Evolutionary conservation across 2,888 invertebrate species (phyloP), one percentile per base, ranked within the genome.

Genomic region (Diarsia mendica): DNA sequence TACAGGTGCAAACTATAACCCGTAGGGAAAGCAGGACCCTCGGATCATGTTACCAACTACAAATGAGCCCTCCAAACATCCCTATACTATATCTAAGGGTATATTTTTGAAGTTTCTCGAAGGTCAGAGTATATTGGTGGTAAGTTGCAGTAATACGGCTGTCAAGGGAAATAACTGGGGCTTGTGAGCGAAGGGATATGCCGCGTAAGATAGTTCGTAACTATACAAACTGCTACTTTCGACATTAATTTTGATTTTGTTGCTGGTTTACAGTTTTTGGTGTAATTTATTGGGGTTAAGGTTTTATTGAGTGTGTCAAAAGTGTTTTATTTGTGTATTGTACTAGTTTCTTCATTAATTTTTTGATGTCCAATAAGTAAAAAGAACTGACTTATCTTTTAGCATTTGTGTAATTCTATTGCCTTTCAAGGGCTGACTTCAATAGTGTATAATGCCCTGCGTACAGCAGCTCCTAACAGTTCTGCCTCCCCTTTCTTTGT

Each of bases 1-100:
- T 94, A 94, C 95, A 95, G 95, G 95, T 95, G 95, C 94, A 94
- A 94, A 94, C 95, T 95, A 95, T 93, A 90, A 90, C 92, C 92
- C 92, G 90, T 87, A 92, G 94, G 92, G 91, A 89, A 89, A 90
- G 89, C 89, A 91, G 91, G 92, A 91, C 93, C 93, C 92, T 92
- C 91, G 91, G 93, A 93, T 93, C 92, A 90, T 92, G 89, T 90
- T 90, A 87, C 94, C 94, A 93, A 86, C 85, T 77, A 81, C 72
- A 64, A 67, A 78, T 87, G 94, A 93, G 81, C 94, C 86, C 89
- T 87, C 77, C 82, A 84, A 89, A 91, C 90, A 90, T 90, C 85
- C 87, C 78, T 60, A 65, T 70, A 63, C 51, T 49, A 55, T 13
- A 61, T 55, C 33, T 67, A 49, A 39, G 23, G 44, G 20, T 71